Conservation (phyloP, 2,113 vertebrate species). For the Cepphus grylle region DNA sequence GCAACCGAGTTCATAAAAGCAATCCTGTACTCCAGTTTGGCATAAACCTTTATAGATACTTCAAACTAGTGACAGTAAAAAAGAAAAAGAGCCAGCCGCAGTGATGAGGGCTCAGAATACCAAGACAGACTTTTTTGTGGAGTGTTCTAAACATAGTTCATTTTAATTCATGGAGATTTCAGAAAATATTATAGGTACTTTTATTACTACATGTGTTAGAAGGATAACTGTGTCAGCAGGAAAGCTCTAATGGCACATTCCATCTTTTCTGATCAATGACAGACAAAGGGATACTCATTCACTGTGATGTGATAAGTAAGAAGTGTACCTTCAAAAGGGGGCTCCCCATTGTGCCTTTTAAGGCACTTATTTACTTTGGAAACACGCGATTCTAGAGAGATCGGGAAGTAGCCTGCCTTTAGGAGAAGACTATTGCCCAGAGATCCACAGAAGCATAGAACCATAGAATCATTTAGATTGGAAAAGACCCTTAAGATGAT, state of each 20-base stretch:
- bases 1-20: slow-evolving; percentile 78
- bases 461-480: neutral
- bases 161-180: slow-evolving; percentile 2
- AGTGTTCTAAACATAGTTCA: neutral
- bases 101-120: neutral
- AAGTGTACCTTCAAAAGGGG: neutral
- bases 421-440: neutral
- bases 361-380: neutral
- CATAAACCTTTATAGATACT: slow-evolving; percentile 80
- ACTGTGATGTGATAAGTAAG: neutral
- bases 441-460: neutral
- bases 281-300: neutral
- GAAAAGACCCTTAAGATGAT: neutral
- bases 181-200: neutral
- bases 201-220: neutral
- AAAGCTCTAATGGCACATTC: neutral
- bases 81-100: neutral
- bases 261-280: neutral
- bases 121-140: neutral
- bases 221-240: neutral
- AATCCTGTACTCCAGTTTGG: slow-evolving; percentile 75
- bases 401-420: neutral
- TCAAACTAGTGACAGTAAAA: slow-evolving; percentile 50
- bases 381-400: neutral
- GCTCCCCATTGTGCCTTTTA: neutral